Base-by-base conservation (phyloP, 1,140 invertebrate genomes). In the Helicoverpa zea region DNA sequence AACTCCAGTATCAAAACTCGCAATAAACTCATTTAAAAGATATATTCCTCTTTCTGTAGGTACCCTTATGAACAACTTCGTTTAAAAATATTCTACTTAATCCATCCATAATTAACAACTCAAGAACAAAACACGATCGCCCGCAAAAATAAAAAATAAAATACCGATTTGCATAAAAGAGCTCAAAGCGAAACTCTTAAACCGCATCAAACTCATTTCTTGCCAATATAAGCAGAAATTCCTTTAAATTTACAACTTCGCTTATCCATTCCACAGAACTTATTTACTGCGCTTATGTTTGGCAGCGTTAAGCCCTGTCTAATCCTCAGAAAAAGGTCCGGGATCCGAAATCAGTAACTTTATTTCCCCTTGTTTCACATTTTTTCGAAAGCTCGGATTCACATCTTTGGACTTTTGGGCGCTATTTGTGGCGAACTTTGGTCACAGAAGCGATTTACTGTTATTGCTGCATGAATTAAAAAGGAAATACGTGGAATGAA, bases 321-420 rank as follows among this genome's bases (percentile, higher is more conserved):
- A 68, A 78, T 14, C 61, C 51, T 30, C 29, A 3, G 49, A 66
- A 77, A 70, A 77, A 77, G 63, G 61, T 68, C 61, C 51, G 18
- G 13, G 18, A 52, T n/a, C 61, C 49, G 47, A 66, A 77, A 66
- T 77, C 63, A 16, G 56, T 49, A 76, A 64, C 58, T 77, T 77
- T 63, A 77, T 78, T 78, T 78, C 29, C 61, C 30, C 51, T 63
- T 76, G 35, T 49, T 61, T 23, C 43, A 43, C 23, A 35, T 23
- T 66, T 66, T 68, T 78, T 56, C 14, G 18, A 12, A 78, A 54
- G 76, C 47, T 18, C 43, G 29, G 43, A 30, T 56, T 64, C 23
- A n/a, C 13, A 29, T 23, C 16, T 47, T 47, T 29, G 29, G 30
- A 30, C 10, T 14, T 66, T 23, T n/a, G 43, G 43, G n/a, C 23